Base-by-base conservation (phyloP, 2,797 vertebrate species). In the Carduelis carduelis region DNA sequence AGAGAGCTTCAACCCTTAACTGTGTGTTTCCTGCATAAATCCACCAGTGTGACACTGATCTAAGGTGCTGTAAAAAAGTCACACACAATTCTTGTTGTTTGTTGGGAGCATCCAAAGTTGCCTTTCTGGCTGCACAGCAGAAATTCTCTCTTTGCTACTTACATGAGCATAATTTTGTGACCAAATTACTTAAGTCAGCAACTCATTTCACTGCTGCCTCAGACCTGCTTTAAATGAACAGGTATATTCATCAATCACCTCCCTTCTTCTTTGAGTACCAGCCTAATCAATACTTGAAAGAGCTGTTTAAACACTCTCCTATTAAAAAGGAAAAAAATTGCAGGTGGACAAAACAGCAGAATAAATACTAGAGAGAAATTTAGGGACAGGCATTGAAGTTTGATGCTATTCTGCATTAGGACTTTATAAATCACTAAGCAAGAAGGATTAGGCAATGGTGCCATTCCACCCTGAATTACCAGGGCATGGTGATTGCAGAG, bases 201-300 rank as follows among this genome's bases (percentile, higher is more conserved):
- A 76, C 91, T 91, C 66, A 94, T 96, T 95, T 94, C 65, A 30
- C 24, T 94, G 87, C 92, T 94, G 70, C 80, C 70, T 94, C 63
- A 95, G 85, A 93, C 59, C 63, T 90, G 27, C 86, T 95, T 94
- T 91, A 95, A 95, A 93, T 82, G 91, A 95, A 79, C 84, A 95
- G 89, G 92, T 95, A 91, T 80, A 34, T 94, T 95, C 95, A 96
- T 96, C 95, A 94, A 89, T 97, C 96, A 95, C 64, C 20, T 90
- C 34, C 83, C 71, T 88, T 65, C 87, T 91, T 87, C 85, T 91
- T 88, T 9, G 5, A 57, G 47, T 60, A 35, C 79, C 70, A 64
- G 43, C 44, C 63, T 89, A 87, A 97, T 97, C 95, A 80, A 96
- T 97, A 95, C 0, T 0, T 77, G 93, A 90, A 93, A 89, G 56